Evolutionary conservation across 2,888 invertebrate genomes (phyloP), one percentile per base, ranked within the genome.

Genomic region (Branchellion lobata): DNA sequence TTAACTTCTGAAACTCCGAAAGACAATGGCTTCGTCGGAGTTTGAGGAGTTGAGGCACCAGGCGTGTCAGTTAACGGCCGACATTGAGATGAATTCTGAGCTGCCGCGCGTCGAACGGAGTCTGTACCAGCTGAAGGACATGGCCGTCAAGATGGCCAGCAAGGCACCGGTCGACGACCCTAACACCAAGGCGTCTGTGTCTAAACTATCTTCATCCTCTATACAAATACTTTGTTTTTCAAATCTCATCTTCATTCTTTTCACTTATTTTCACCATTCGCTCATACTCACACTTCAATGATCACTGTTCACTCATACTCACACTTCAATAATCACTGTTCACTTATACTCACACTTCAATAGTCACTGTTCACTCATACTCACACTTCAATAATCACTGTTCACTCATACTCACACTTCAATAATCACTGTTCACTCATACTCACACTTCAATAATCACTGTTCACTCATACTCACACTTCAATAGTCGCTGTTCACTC

Each of bases 11-110:
- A n/a, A n/a, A n/a, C n/a, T n/a, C n/a, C n/a, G n/a, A n/a, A n/a
- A n/a, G n/a, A 84, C 84, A 51, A 83, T 84, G 78, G 85, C 85
- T 76, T 81, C 84, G 36, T 85, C 83, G 72, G 86, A 86, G 87
- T 94, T 96, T 85, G 92, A 92, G 84, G 93, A 94, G 85, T 90
- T 97, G 84, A 90, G 96, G 79, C 93, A 94, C 86, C 93, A 94
- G 89, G 96, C 96, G 14, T 95, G 96, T 86, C 94, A 94, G 86
- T 90, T 97, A 81, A 93, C 94, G 0, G 93, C 93, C 82, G 94
- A 94, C 86, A 93, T 95, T 82, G 92, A 92, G 84, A 92, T 92
- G 33, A 87, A 87, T 18, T 85, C 86, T 40, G 95, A 95, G 84
- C 85, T 90, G 34, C 90, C 90, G 1, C 84, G 89, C 86, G 94